A percentile compares a stretch with the other conserved stretches of the same genome.
Conservation (phyloP, 2,113 vertebrate genomes). For the Epinephelus fuscoguttatus region DNA sequence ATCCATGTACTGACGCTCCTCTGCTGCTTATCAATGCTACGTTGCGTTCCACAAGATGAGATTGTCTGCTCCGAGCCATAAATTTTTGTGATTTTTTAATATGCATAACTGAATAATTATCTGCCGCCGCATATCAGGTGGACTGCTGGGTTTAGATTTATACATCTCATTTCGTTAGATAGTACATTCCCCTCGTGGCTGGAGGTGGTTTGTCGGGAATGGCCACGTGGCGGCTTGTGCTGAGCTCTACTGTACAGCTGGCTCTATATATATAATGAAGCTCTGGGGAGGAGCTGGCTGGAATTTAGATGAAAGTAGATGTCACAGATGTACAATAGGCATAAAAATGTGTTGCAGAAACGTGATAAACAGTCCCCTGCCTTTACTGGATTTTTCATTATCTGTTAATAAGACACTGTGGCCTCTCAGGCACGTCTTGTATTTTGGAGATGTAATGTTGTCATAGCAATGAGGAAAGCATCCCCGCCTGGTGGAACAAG, state of each 20-base stretch:
- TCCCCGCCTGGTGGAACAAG: neutral
- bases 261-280: neutral
- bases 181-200: neutral
- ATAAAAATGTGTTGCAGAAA: neutral
- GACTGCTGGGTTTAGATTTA: conserved; percentile 45
- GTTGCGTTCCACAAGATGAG: conserved; percentile 34
- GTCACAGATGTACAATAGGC: neutral
- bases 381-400: conserved; percentile 24
- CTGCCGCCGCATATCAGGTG: conserved; percentile 29
- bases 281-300: neutral
- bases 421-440: conserved; percentile 40
- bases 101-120: conserved; percentile 45
- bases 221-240: neutral
- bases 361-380: neutral
- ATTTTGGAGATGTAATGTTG: conserved; percentile 41
- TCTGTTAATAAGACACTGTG: neutral
- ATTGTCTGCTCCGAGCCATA: conserved; percentile 31
- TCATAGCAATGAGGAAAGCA: conserved; percentile 31
- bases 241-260: neutral
- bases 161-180: conserved; percentile 38
- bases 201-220: conserved; percentile 18
- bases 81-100: conserved; percentile 45
- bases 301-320: too few relatives aligned
- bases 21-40: conserved; percentile 40
- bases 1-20: neutral